phyloP scores from a whole-genome alignment of 1,140 invertebrate species.

The Uloborus diversus region DNA sequence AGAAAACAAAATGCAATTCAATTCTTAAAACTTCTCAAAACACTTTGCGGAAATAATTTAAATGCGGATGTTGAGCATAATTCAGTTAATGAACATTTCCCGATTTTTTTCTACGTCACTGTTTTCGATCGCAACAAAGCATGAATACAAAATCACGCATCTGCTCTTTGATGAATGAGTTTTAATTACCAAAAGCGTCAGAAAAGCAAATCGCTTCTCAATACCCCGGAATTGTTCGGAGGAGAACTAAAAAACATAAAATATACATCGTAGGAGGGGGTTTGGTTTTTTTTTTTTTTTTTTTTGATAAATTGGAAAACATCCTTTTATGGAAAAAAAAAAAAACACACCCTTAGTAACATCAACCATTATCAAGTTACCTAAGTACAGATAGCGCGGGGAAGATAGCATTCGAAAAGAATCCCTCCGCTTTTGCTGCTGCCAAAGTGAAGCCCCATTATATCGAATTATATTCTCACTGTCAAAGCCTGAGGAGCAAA shows the following conservation, averaged over 20 bases:
- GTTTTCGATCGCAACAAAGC: background rate
- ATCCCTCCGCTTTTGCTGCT: background rate
- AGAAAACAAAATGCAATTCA: no score
- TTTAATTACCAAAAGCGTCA: constrained; percentile 28
- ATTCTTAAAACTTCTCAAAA: no score
- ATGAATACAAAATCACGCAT: background rate
- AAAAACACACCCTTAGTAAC: background rate
- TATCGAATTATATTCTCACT: constrained; percentile 48
- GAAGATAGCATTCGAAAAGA: constrained; percentile 9
- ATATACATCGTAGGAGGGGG: background rate
- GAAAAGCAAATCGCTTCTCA: constrained; percentile 37
- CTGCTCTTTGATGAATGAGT: constrained; percentile 21
- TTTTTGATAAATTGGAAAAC: constrained; percentile 20
- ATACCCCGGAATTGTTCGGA: constrained; percentile 9
- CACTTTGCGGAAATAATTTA: no score
- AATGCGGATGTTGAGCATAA: no score
- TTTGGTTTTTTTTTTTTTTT: no score
- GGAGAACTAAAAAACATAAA: background rate
- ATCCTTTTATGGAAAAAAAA: constrained; percentile 18
- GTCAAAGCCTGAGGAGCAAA: constrained; percentile 6
- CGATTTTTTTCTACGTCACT: background rate
- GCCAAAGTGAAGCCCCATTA: constrained; percentile 34
- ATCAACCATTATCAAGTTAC: constrained; percentile 31
- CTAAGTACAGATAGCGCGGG: constrained; percentile 21
- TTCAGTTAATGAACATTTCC: no score